phyloP scores from a whole-genome alignment of 2,888 invertebrate species.

The Caenorhabditis imperialis region DNA sequence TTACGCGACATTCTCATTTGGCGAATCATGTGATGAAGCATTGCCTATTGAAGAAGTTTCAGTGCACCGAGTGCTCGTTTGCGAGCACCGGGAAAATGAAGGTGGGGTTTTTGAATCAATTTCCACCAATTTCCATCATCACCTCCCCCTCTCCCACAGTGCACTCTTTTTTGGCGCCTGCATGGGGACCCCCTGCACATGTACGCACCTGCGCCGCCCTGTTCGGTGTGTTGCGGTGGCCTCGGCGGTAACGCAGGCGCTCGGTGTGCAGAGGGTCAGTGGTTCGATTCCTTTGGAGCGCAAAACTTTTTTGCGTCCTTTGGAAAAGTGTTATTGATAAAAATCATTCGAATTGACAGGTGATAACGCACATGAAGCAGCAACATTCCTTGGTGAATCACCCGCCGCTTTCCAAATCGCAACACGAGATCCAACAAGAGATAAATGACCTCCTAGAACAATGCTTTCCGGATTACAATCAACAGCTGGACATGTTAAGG shows the following conservation, averaged over 20 bases:
- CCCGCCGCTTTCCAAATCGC: constrained; percentile 60
- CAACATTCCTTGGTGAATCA: constrained; percentile 62
- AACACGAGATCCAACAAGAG: constrained; percentile 63
- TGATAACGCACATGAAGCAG: constrained; percentile 69
- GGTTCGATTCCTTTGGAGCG: too few relatives aligned
- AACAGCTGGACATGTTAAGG: constrained; percentile 1
- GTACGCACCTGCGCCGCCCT: too few relatives aligned
- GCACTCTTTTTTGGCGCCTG: too few relatives aligned
- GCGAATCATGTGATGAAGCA: constrained; percentile 70
- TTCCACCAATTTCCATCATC: too few relatives aligned
- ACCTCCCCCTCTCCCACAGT: too few relatives aligned
- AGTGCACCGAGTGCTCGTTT: constrained; percentile 69
- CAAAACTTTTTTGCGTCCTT: too few relatives aligned
- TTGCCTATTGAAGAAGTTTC: constrained; percentile 67
- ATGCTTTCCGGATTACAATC: constrained; percentile 64
- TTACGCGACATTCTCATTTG: constrained; percentile 63
- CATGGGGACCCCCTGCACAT: too few relatives aligned
- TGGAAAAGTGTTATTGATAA: too few relatives aligned
- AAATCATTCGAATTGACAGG: constrained; percentile 34
- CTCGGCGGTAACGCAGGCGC: too few relatives aligned
- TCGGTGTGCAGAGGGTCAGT: too few relatives aligned
- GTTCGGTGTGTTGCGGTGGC: too few relatives aligned
- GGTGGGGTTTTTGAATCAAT: constrained; percentile 36
- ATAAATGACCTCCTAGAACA: constrained; percentile 67
- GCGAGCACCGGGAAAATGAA: constrained; percentile 69